Evolutionary conservation across 2,888 invertebrate species (phyloP), one percentile per base, ranked within the genome.

Genomic region (Zygothrica quintamaculata): DNA sequence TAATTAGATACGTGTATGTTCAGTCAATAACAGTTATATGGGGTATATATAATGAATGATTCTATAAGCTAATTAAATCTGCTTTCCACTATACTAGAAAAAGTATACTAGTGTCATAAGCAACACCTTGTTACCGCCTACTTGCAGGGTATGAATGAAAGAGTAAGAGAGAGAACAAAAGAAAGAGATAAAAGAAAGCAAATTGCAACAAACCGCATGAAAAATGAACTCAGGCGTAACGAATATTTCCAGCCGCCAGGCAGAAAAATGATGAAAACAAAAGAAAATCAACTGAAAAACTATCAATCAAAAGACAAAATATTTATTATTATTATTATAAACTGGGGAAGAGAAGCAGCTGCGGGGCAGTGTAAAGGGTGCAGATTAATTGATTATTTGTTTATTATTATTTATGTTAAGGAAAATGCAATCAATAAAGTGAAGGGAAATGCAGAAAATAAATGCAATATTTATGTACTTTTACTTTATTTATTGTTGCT

Each of bases 271-370:
- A 53, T 11, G 31, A 46, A 22, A 31, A 31, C 40, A 8, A n/a
- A 9, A 12, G 25, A 48, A 36, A 13, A 37, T 36, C 34, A 42
- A 55, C 44, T 55, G 40, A 65, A 65, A 76, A 79, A 85, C 86
- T 85, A 80, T 80, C 80, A 80, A 80, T 80, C 80, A 80, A 73
- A 76, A 68, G 78, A 78, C 69, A 82, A 78, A 75, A 65, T 59
- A 59, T 75, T 76, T 62, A 76, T 82, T 75, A 85, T 68, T 59
- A 67, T 65, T 71, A 42, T 60, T 52, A 43, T 33, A 11, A 4
- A 3, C 18, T 7, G 25, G 61, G 67, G 61, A 52, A 79, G 62
- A 67, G 60, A 68, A 80, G 84, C 86, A n/a, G n/a, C n/a, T n/a
- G n/a, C n/a, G n/a, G n/a, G n/a, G n/a, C n/a, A n/a, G n/a, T n/a